phyloP scores from a whole-genome alignment of 2,888 invertebrate species.

The Lapara coniferarum region DNA sequence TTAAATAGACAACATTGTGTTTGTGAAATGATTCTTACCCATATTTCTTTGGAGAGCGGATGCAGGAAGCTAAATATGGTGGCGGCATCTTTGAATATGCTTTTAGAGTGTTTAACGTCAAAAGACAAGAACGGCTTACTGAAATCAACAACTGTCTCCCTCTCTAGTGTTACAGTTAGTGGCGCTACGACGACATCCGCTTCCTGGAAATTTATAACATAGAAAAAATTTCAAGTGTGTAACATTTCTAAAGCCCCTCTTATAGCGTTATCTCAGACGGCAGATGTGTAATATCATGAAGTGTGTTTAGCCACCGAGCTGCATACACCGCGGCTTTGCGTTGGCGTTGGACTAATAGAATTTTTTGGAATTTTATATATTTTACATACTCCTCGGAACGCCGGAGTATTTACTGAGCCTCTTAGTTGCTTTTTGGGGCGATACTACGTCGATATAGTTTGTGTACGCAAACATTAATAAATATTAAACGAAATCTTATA shows the following conservation, averaged over 20 bases:
- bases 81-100: slow-evolving; percentile 90
- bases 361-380: background rate
- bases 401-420: background rate
- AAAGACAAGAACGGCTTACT: slow-evolving; percentile 98
- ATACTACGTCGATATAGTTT: background rate
- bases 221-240: too few relatives aligned
- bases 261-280: background rate
- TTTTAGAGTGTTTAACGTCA: slow-evolving; percentile 97
- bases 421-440: background rate
- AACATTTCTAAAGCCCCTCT: background rate
- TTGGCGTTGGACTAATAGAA: background rate
- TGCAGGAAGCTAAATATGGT: slow-evolving; percentile 98
- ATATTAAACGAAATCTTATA: background rate
- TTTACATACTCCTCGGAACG: slow-evolving; percentile 14
- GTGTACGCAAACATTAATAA: background rate
- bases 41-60: slow-evolving; percentile 97
- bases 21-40: slow-evolving; percentile 87
- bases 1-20: slow-evolving; percentile 24
- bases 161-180: slow-evolving; percentile 95
- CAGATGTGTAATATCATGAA: slow-evolving; percentile 7
- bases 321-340: background rate
- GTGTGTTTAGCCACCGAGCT: background rate
- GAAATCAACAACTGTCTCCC: slow-evolving; percentile 98
- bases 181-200: slow-evolving; percentile 98
- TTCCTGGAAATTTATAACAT: slow-evolving; percentile 85